Conservation (phyloP, 2,888 invertebrate species). For the Listrodromus nycthemerus region DNA sequence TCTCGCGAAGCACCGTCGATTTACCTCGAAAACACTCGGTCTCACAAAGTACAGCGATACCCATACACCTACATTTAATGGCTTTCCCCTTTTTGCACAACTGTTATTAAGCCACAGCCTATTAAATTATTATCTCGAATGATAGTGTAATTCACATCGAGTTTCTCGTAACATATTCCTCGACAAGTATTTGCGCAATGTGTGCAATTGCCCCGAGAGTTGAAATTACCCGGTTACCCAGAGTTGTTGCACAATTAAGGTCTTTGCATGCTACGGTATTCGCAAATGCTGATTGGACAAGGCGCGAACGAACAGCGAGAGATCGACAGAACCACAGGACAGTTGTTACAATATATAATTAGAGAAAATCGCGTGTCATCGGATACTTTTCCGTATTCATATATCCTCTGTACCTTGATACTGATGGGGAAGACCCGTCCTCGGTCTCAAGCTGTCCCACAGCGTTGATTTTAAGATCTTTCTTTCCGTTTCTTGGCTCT, state of each 20-base stretch:
- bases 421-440: constrained; percentile 81
- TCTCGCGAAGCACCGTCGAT: background rate
- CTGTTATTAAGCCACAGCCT: constrained; percentile 32
- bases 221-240: constrained; percentile 20
- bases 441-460: constrained; percentile 81
- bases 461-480: constrained; percentile 76
- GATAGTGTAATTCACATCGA: constrained; percentile 36
- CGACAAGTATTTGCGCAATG: constrained; percentile 37
- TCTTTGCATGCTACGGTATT: constrained; percentile 25
- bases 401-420: constrained; percentile 83
- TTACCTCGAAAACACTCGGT: background rate
- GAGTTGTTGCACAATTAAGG: constrained; percentile 33
- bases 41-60: background rate
- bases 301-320: background rate
- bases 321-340: constrained; percentile 22
- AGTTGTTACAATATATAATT: constrained; percentile 2
- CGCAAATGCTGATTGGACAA: background rate
- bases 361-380: background rate
- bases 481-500: constrained; percentile 72
- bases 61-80: constrained; percentile 20
- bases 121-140: constrained; percentile 49
- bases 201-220: constrained; percentile 30
- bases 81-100: constrained; percentile 21
- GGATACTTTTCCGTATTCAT: constrained; percentile 70
- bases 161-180: constrained; percentile 34